A percentile compares a stretch with the other conserved stretches of the same genome.
Evolutionary conservation across 2,888 invertebrate genomes (phyloP).

Genomic region (Ochlodes sylvanus): DNA sequence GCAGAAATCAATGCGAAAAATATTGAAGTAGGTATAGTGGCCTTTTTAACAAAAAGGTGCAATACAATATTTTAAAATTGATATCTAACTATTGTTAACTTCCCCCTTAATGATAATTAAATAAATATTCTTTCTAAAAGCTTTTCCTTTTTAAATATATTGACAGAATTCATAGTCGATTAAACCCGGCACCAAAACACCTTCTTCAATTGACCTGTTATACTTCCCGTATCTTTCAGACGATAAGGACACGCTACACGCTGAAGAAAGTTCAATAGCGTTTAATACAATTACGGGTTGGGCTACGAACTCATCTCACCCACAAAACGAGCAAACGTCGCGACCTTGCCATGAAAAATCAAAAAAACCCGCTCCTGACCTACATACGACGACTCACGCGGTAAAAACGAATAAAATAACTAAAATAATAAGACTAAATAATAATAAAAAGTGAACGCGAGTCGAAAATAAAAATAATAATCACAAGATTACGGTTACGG

Average conservation of each 20-base stretch:
- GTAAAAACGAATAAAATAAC: constrained; percentile 75
- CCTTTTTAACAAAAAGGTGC: too few relatives aligned
- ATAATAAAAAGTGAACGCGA: constrained; percentile 69
- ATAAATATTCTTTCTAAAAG: too few relatives aligned
- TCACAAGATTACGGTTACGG: constrained; percentile 78
- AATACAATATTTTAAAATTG: too few relatives aligned
- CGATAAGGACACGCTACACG: constrained; percentile 11
- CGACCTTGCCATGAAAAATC: constrained; percentile 80
- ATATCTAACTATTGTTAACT: too few relatives aligned
- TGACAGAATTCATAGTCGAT: too few relatives aligned
- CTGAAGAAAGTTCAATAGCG: constrained; percentile 30
- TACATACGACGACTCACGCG: constrained; percentile 73
- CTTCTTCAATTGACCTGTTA: not conserved
- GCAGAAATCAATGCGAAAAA: too few relatives aligned
- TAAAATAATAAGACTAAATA: constrained; percentile 74
- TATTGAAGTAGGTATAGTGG: too few relatives aligned
- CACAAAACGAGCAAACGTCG: constrained; percentile 63
- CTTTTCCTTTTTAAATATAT: too few relatives aligned
- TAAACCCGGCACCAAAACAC: not conserved
- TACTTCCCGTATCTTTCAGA: not conserved
- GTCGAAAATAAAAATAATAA: constrained; percentile 81
- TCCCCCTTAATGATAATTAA: too few relatives aligned
- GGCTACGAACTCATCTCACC: constrained; percentile 39
- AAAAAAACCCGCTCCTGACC: constrained; percentile 80
- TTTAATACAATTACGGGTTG: constrained; percentile 66